Base-by-base conservation (phyloP, 1,140 invertebrate genomes). In the Pseudomyrmex dendroicus region DNA sequence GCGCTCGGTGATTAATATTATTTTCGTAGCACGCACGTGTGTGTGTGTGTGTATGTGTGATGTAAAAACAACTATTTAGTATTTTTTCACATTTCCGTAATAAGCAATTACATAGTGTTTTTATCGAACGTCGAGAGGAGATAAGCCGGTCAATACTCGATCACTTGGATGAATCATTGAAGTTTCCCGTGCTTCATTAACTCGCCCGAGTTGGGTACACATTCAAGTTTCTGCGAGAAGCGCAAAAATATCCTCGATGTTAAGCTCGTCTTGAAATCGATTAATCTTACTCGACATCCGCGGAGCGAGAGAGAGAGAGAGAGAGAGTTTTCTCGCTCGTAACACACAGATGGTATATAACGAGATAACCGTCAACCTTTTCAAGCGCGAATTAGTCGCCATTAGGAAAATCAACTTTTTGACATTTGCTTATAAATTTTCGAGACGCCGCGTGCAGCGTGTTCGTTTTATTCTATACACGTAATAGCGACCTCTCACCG, bases 381-480 rank as follows among this genome's bases (percentile, higher is more conserved):
- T 68, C 48, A 5, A 35, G 12, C 46, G 20, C 66, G 66, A 68
- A 20, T 56, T 46, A 46, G 62, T 64, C 62, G 13, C n/a, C 35
- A 17, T 64, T 12, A 64, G 10, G 72, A 73, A 64, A 76, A 63
- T 74, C 0, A 74, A 25, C 7, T 64, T 46, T 35, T 35, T n/a
- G 17, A 46, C 25, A 76, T 35, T 15, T 2, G 7, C 22, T 44
- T 63, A 20, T 15, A 17, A n/a, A 1, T 25, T 25, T 2, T n/a
- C 17, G 20, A 1, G 50, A 48, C 61, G 46, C 54, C 7, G 13
- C 35, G 35, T 5, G 35, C 35, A 5, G 4, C 35, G 7, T 35
- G 0, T 35, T 5, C 35, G 35, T 35, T 35, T 35, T 35, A 7
- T 7, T 35, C 35, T 35, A 5, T 35, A 5, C 35, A 5, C 35